Percentiles rank a stretch among this genome's conserved stretches.
phyloP scores from a whole-genome alignment of 2,888 invertebrate genomes.

The Emmelina monodactyla region DNA sequence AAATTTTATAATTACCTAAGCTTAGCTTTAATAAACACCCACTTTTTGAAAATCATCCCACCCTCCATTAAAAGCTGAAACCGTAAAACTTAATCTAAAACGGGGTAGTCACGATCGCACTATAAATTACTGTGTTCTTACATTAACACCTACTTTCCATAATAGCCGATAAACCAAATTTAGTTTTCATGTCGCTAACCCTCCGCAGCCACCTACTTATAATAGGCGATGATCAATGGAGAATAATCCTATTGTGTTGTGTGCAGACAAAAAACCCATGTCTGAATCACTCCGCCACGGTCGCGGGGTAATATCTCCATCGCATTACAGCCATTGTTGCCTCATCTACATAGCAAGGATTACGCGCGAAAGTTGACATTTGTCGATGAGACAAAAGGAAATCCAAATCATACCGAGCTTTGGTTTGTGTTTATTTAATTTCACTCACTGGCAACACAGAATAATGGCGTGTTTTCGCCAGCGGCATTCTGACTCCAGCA shows the following conservation, averaged over 20 bases:
- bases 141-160: slow-evolving; percentile 66
- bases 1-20: neutral
- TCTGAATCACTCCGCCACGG: slow-evolving; percentile 61
- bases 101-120: slow-evolving; percentile 51
- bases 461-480: slow-evolving; percentile 59
- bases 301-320: slow-evolving; percentile 61
- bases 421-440: slow-evolving; percentile 62
- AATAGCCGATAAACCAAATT: slow-evolving; percentile 67
- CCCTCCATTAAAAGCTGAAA: too few relatives aligned
- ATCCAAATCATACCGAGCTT: slow-evolving; percentile 43
- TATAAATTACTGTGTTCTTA: slow-evolving; percentile 55
- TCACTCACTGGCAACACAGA: slow-evolving; percentile 56
- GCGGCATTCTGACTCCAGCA: slow-evolving; percentile 43
- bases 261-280: slow-evolving; percentile 59
- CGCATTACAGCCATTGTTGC: slow-evolving; percentile 51
- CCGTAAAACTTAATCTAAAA: slow-evolving; percentile 35
- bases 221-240: slow-evolving; percentile 66
- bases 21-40: too few relatives aligned
- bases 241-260: slow-evolving; percentile 63
- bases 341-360: slow-evolving; percentile 36
- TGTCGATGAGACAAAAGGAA: slow-evolving; percentile 52
- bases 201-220: slow-evolving; percentile 56
- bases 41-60: too few relatives aligned
- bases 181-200: slow-evolving; percentile 65
- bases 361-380: slow-evolving; percentile 56